Evolutionary conservation across 2,797 vertebrate species (phyloP).

Genomic region (Mustela erminea): DNA sequence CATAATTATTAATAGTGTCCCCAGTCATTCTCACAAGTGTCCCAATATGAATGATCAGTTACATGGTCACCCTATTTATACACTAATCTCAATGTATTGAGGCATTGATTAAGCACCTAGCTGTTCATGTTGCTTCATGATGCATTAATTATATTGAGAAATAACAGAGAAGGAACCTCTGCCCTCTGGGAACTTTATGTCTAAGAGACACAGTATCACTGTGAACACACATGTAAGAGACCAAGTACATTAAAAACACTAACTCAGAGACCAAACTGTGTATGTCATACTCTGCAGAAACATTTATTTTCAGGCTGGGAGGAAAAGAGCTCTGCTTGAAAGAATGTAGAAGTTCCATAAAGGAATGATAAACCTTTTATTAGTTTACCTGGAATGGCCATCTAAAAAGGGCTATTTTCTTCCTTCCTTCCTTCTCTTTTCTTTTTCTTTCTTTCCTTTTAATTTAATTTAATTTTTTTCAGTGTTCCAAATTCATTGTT

Average conservation of each 20-base stretch:
- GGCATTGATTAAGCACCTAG: conserved; percentile 55
- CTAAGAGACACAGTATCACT: conserved; percentile 12
- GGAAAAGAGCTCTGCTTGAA: neutral
- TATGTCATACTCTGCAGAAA: conserved; percentile 39
- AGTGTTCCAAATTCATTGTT: too few relatives aligned
- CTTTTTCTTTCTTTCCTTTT: neutral
- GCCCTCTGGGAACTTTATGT: neutral
- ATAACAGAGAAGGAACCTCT: conserved; percentile 12
- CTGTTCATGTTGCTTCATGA: conserved; percentile 6
- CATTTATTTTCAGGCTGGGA: neutral
- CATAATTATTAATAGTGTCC: conserved; percentile 47
- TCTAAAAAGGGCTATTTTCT: neutral
- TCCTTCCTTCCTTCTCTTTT: too few relatives aligned
- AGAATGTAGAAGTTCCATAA: neutral
- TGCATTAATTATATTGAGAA: conserved; percentile 51
- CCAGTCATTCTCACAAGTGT: conserved; percentile 36
- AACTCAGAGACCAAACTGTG: neutral
- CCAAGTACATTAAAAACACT: conserved; percentile 35
- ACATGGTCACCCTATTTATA: conserved; percentile 29
- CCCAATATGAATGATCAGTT: conserved; percentile 53
- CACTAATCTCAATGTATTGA: conserved; percentile 34
- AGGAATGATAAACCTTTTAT: neutral
- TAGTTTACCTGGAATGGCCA: conserved; percentile 30
- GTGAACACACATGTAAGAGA: conserved; percentile 21
- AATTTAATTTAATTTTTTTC: too few relatives aligned